Base-by-base conservation (phyloP, 1,140 invertebrate species). In the Drosophila nigrodunni region DNA sequence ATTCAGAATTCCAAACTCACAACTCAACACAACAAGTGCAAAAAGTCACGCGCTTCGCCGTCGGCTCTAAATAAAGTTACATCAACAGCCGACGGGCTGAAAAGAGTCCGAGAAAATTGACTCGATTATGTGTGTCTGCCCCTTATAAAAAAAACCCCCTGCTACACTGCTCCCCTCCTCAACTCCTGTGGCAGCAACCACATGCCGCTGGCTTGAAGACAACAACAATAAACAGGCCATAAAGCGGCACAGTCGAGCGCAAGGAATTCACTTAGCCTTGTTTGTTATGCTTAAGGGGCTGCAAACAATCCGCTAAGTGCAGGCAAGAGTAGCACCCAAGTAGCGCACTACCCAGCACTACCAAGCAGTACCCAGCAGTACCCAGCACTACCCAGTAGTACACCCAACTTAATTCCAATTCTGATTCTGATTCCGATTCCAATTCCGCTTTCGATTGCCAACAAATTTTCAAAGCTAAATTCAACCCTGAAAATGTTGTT, bases 241-340 rank as follows among this genome's bases (percentile, higher is more conserved):
- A 88, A 88, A 88, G 85, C 83, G 83, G 85, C 77, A 89, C 77
- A 88, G 55, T 89, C 83, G 80, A 90, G 81, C 86, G 81, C 78
- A 90, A 89, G 82, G 87, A 90, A 90, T 90, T 90, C 86, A 90
- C 86, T 91, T 91, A 91, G 90, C 82, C 90, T 82, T 91, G 82
- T 91, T 91, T 91, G 90, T 91, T 91, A 91, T 91, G 90, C 90
- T 90, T 91, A 91, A 91, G 89, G 89, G 82, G 89, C 85, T 89
- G 86, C 86, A 90, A 90, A 90, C 86, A 90, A 90, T 90, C 86
- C 86, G 81, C 86, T 90, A 90, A 90, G 86, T 90, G 86, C 81
- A 77, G 73, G 62, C 59, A 58, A 71, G 71, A 30, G 18, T 41
- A 13, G 18, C 11, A 0, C 4, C 13, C 59, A 43, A 41, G 47